phyloP scores from a whole-genome alignment of 2,888 invertebrate species.

The Galerucella pusilla region DNA sequence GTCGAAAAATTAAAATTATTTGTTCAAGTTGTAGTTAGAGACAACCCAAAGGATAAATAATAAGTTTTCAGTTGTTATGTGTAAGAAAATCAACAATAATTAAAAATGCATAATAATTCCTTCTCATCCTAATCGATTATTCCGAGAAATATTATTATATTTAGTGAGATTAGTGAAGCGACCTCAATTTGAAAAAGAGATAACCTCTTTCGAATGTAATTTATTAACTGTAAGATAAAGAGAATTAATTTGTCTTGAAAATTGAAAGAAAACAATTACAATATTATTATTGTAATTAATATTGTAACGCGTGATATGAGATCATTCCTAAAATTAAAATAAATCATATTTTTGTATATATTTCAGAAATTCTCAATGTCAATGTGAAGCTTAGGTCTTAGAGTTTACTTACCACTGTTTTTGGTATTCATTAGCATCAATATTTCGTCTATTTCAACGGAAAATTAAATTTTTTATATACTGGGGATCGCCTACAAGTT shows the following conservation, averaged over 20 bases:
- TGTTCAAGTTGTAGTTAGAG: neutral
- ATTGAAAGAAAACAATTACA: conserved; percentile 44
- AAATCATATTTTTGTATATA: neutral
- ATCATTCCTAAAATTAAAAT: conserved; percentile 45
- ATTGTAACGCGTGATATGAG: conserved; percentile 36
- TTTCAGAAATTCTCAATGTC: neutral
- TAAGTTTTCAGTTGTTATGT: no score
- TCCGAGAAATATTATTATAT: conserved; percentile 12
- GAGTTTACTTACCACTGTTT: no score
- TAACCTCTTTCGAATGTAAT: conserved; percentile 44
- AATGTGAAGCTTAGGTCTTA: neutral
- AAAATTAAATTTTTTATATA: no score
- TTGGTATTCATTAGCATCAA: no score
- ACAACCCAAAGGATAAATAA: neutral
- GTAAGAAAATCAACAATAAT: neutral
- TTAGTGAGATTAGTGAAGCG: conserved; percentile 35
- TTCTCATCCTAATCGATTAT: neutral
- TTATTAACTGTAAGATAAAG: conserved; percentile 47
- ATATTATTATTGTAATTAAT: conserved; percentile 40
- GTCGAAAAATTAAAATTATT: neutral
- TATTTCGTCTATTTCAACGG: no score
- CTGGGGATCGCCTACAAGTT: no score
- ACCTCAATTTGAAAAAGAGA: conserved; percentile 50
- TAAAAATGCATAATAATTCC: neutral
- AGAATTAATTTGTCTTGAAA: conserved; percentile 48